Base-by-base conservation (phyloP, 2,113 vertebrate genomes). In the Hippoglossus stenolepis region DNA sequence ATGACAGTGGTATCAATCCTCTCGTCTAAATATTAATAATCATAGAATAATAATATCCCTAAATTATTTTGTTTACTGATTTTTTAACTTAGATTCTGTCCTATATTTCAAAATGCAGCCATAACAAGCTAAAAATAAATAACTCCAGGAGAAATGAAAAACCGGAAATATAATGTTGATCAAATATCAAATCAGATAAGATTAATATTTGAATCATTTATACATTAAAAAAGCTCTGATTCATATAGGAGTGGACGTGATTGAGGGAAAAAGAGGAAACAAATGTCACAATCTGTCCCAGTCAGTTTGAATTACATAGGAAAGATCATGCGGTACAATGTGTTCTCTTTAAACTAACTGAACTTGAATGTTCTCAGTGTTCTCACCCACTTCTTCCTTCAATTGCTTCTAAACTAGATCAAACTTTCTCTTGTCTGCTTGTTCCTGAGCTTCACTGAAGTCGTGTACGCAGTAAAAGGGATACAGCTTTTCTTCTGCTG, bases 281-380 rank as follows among this genome's bases (percentile, higher is more conserved):
- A 15, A 31, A 57, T 63, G 51, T 54, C 23, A 71, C 40, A 63
- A 59, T 53, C 15, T 47, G 51, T 26, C 26, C 31, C 24, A 68
- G 24, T 60, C 43, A 72, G 24, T 60, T 49, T 64, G 15, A 64
- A 54, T 14, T 54, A 56, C 40, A 68, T 9, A 5, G 20, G 6
- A 38, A 7, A 40, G 7, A 69, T 64, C 31, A 26, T 0, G 4
- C 4, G 8, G 58, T 38, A 45, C 59, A 65, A 53, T 31, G 45
- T 65, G 54, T 63, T 64, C 80, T 68, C 26, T 59, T 74, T 26
- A 38, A 73, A 70, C 26, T 49, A 71, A 15, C 1, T 64, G 43
- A 64, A 71, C 17, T 70, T 49, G 21, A n/a, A 68, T 49, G 67
- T 43, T 80, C 73, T 26, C 51, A 40, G 43, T 28, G 63, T 49